Conservation (phyloP, 2,888 invertebrate species). For the Cosmia pyralina region DNA sequence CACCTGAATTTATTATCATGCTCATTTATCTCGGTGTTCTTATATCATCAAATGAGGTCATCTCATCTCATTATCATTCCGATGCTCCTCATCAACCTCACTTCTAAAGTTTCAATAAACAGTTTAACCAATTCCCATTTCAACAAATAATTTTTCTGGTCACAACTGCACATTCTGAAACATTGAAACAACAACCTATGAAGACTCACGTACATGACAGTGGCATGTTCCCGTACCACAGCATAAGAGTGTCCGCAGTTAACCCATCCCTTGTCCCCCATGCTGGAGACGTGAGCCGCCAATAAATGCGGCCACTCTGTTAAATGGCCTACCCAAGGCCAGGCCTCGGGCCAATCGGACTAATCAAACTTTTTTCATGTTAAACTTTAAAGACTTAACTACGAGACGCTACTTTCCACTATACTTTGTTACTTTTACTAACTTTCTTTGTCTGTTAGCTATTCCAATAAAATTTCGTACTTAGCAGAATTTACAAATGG, state of each 20-base stretch:
- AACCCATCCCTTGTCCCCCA: slow-evolving; percentile 36
- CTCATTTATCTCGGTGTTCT: neutral
- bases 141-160: neutral
- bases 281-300: slow-evolving; percentile 77
- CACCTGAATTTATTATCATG: too few relatives aligned
- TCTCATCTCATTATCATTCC: neutral
- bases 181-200: neutral
- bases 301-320: slow-evolving; percentile 83
- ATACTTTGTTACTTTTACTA: slow-evolving; percentile 18
- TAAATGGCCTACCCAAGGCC: slow-evolving; percentile 77
- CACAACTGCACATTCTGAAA: neutral
- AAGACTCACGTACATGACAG: too few relatives aligned
- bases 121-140: neutral
- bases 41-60: neutral
- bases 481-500: slow-evolving; percentile 47
- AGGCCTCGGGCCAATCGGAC: slow-evolving; percentile 78
- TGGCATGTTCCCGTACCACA: neutral
- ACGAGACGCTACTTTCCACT: slow-evolving; percentile 38
- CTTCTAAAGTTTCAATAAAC: neutral
- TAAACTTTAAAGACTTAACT: slow-evolving; percentile 76
- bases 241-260: slow-evolving; percentile 11
- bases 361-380: slow-evolving; percentile 82
- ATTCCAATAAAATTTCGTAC: slow-evolving; percentile 50
- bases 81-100: too few relatives aligned
- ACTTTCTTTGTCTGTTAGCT: slow-evolving; percentile 31